These are phyloP conservation scores for Himalopsyche japonica DNA, from an alignment of 2,888 invertebrate species.

Conservation along the genomic window DNA sequence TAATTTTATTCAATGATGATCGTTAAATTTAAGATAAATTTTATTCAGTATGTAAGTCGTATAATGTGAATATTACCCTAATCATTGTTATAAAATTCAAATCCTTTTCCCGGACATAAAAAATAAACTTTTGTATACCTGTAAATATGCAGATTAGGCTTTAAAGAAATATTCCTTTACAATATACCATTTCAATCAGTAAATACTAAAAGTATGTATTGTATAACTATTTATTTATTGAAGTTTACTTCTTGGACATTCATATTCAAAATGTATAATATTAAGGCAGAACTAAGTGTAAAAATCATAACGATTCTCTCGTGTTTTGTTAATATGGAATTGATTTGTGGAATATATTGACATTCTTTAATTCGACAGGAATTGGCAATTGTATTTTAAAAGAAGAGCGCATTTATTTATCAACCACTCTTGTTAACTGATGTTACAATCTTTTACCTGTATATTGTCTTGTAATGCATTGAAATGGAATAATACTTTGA, in stretches of 20 bases:
- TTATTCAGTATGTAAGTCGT: constrained; percentile 3
- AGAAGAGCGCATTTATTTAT: not conserved
- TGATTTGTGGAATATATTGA: not conserved
- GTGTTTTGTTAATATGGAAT: not conserved
- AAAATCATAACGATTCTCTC: not conserved
- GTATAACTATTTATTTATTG: not conserved
- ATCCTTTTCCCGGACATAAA: not conserved
- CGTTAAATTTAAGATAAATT: not conserved
- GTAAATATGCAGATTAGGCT: not conserved
- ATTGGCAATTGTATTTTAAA: not conserved
- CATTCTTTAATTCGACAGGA: not conserved
- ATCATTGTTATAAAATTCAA: not conserved
- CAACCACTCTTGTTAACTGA: not conserved
- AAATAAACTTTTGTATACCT: not conserved
- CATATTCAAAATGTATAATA: not conserved
- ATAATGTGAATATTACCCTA: constrained; percentile 1
- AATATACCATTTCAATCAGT: not conserved
- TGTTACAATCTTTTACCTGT: not conserved
- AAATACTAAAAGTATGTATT: not conserved
- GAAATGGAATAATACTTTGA: not conserved
- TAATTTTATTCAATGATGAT: constrained; percentile 1
- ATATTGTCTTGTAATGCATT: not conserved
- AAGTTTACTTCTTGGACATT: not conserved
- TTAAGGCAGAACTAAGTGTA: not conserved
- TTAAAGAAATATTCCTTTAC: not conserved